These are phyloP conservation scores for Darevskia mixta DNA, from an alignment of 2,797 vertebrate species.

Conservation along the genomic window DNA sequence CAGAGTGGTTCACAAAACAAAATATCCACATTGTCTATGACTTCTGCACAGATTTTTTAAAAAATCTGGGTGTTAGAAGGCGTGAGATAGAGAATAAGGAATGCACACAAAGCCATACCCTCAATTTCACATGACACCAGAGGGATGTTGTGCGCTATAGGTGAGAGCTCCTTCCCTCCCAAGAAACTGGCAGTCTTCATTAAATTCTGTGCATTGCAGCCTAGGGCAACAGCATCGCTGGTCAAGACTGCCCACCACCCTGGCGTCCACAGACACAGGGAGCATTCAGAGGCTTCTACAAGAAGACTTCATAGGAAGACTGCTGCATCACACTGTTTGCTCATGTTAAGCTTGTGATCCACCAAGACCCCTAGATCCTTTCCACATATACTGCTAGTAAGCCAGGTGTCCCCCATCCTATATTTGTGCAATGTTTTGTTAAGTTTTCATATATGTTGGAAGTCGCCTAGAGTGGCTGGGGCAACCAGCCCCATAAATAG, in stretches of 20 bases:
- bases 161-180: too few relatives aligned
- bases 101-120: background rate
- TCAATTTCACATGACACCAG: background rate
- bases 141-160: background rate
- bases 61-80: background rate
- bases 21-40: background rate
- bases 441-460: too few relatives aligned
- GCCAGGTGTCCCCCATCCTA: too few relatives aligned
- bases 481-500: too few relatives aligned
- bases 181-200: background rate
- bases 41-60: slow-evolving; percentile 14
- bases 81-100: background rate
- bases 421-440: too few relatives aligned
- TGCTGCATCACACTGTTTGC: too few relatives aligned
- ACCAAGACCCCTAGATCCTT: too few relatives aligned
- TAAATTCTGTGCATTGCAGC: background rate
- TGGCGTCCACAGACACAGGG: background rate
- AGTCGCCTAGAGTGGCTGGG: too few relatives aligned
- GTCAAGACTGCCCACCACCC: background rate
- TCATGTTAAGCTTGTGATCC: too few relatives aligned
- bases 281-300: background rate
- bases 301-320: too few relatives aligned
- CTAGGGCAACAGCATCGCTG: background rate
- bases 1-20: too few relatives aligned
- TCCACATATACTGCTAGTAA: too few relatives aligned